A percentile compares a stretch with the other conserved stretches of the same genome.
phyloP scores from a whole-genome alignment of 2,113 vertebrate genomes.

The Leptocoma aspasia region DNA sequence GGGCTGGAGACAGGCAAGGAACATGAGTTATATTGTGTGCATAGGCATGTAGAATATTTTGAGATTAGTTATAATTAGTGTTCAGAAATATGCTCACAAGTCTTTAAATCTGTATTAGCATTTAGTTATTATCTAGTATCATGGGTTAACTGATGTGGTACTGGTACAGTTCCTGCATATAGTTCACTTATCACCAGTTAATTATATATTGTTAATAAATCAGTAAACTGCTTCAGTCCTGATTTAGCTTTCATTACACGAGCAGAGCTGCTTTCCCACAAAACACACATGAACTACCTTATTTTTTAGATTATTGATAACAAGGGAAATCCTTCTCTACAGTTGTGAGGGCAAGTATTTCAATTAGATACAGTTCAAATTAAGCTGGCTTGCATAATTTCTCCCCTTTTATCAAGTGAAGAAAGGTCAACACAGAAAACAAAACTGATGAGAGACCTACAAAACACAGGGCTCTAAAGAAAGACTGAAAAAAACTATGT shows the following conservation, averaged over 20 bases:
- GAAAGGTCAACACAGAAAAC: neutral
- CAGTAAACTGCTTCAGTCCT: neutral
- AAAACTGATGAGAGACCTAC: neutral
- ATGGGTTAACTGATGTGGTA: neutral
- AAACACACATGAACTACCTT: neutral
- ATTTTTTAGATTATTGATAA: neutral
- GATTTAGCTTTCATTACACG: neutral
- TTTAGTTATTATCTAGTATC: neutral
- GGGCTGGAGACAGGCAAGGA: neutral
- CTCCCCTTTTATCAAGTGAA: neutral
- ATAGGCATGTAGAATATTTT: neutral
- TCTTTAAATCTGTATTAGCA: neutral
- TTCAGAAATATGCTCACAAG: neutral
- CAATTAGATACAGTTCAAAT: neutral
- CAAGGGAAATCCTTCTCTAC: neutral
- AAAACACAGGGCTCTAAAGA: neutral
- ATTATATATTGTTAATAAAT: neutral
- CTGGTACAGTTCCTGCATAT: neutral
- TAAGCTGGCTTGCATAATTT: neutral
- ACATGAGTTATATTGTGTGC: neutral
- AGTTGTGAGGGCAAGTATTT: neutral
- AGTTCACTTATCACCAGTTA: neutral
- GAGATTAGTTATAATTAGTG: neutral
- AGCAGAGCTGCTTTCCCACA: neutral
- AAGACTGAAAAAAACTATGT: neutral